Percentiles rank a stretch among this genome's conserved stretches.
Evolutionary conservation across 2,888 invertebrate genomes (phyloP).

Genomic region (Pemphredon lugubris): DNA sequence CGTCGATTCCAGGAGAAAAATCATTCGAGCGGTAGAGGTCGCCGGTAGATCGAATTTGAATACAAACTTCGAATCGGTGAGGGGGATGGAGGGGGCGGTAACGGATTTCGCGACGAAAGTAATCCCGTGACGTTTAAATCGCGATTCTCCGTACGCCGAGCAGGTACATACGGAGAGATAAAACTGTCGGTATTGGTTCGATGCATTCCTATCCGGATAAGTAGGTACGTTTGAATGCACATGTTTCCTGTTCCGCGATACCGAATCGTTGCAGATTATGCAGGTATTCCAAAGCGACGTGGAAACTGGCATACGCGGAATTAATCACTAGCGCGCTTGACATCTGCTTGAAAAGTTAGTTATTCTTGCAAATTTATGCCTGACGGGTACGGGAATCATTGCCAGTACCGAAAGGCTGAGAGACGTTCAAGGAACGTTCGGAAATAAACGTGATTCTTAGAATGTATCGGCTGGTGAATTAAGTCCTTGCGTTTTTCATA

Average conservation of each 20-base stretch:
- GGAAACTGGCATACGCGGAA: slow-evolving; percentile 8
- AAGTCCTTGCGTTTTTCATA: too few relatives aligned
- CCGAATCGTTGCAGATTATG: slow-evolving; percentile 3
- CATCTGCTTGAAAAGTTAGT: not conserved
- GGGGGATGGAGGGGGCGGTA: too few relatives aligned
- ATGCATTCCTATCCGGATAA: slow-evolving; percentile 18
- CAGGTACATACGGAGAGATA: too few relatives aligned
- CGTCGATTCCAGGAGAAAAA: too few relatives aligned
- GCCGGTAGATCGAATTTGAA: too few relatives aligned
- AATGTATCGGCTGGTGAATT: too few relatives aligned
- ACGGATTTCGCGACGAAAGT: too few relatives aligned
- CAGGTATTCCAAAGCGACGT: not conserved
- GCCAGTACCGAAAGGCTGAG: not conserved
- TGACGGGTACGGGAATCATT: not conserved
- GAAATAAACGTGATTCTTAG: slow-evolving; percentile 12
- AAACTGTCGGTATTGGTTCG: too few relatives aligned
- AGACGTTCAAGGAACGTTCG: slow-evolving; percentile 7
- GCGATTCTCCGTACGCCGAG: too few relatives aligned
- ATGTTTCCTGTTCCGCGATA: slow-evolving; percentile 5
- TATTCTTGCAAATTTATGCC: slow-evolving; percentile 19
- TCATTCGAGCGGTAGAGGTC: too few relatives aligned
- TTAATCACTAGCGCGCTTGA: not conserved
- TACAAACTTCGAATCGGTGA: too few relatives aligned
- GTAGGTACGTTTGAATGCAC: not conserved
- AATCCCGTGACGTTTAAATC: too few relatives aligned